Conservation (phyloP, 2,888 invertebrate species). For the Drosophila affinis region DNA sequence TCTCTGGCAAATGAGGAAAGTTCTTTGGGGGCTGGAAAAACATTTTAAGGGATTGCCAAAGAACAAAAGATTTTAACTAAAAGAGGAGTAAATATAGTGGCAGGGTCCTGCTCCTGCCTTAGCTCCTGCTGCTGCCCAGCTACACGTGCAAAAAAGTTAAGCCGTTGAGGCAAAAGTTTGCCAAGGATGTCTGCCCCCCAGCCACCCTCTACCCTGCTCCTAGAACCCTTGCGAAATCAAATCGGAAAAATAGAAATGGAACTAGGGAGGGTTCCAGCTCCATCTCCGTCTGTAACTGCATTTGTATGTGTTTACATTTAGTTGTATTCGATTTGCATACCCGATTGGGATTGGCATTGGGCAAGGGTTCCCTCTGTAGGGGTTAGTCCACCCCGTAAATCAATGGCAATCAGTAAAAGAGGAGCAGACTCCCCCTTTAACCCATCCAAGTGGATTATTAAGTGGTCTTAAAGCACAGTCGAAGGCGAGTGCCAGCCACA, state of each 20-base stretch:
- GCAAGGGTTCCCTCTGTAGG: conserved; percentile 16
- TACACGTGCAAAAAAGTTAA: conserved; percentile 76
- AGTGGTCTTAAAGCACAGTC: conserved; percentile 76
- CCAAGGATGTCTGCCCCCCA: conserved; percentile 36
- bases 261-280: conserved; percentile 25
- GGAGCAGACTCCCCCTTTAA: conserved; percentile 9
- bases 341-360: conserved; percentile 42
- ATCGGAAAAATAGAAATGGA: conserved; percentile 39
- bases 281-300: conserved; percentile 51
- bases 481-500: conserved; percentile 41
- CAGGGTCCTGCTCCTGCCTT: conserved; percentile 9
- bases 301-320: conserved; percentile 76
- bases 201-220: conserved; percentile 6
- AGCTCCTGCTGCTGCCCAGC: conserved; percentile 40
- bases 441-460: conserved; percentile 65
- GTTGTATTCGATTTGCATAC: conserved; percentile 77
- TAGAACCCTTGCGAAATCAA: conserved; percentile 65
- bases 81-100: conserved; percentile 7
- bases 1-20: conserved; percentile 26
- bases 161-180: conserved; percentile 68
- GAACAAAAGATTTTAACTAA: conserved; percentile 42
- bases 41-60: conserved; percentile 64
- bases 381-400: conserved; percentile 62
- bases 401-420: conserved; percentile 63
- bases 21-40: conserved; percentile 48